Conservation (phyloP, 1,140 invertebrate genomes). For the Cyphomyrmex costatus region DNA sequence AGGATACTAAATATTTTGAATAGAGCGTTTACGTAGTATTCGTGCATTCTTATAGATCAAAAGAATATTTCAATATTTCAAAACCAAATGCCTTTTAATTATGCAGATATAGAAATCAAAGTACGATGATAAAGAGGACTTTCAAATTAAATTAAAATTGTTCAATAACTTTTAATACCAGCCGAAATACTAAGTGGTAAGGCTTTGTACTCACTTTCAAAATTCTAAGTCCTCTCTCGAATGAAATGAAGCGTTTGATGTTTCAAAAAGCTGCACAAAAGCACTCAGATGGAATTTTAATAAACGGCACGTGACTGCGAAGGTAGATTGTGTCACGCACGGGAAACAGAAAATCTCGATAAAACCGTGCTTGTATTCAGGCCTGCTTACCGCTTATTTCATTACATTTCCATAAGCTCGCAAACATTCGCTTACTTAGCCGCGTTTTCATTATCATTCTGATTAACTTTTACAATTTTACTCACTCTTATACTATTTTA, state of each 20-base stretch:
- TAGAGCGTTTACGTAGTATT: background rate
- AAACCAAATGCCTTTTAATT: background rate
- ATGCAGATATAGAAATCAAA: background rate
- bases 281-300: conserved; percentile 52
- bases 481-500: background rate
- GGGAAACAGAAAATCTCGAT: conserved; percentile 49
- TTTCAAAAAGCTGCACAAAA: conserved; percentile 47
- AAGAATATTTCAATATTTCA: background rate
- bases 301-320: conserved; percentile 49
- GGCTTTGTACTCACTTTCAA: background rate
- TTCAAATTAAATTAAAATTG: background rate
- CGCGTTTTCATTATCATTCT: conserved; percentile 7
- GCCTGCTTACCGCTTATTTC: conserved; percentile 29
- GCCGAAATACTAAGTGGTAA: background rate
- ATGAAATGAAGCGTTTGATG: conserved; percentile 21
- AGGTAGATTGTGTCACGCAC: conserved; percentile 47
- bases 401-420: conserved; percentile 12
- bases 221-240: conserved; percentile 24
- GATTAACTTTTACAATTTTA: background rate
- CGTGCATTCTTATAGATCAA: background rate
- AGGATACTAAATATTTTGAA: conserved; percentile 8
- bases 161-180: background rate
- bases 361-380: conserved; percentile 13
- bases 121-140: background rate
- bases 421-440: background rate